phyloP scores from a whole-genome alignment of 2,113 vertebrate genomes.

The Petromus typicus region DNA sequence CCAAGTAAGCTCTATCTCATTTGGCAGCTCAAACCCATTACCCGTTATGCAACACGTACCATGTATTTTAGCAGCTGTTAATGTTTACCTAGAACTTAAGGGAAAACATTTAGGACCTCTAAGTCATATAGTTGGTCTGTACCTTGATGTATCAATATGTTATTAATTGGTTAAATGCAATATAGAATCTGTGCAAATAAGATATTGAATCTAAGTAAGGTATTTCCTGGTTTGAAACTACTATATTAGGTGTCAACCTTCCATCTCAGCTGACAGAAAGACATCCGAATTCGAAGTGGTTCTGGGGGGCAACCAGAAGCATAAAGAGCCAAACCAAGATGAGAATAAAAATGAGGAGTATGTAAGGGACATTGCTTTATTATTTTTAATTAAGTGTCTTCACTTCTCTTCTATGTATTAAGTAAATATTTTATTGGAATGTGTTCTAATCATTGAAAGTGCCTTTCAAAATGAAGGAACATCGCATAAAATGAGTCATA shows the following conservation, averaged over 20 bases:
- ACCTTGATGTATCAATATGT: no score
- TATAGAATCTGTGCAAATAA: conserved; percentile 6
- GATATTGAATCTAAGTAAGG: conserved; percentile 6
- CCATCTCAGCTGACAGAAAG: conserved; percentile 19
- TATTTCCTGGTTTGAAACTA: conserved; percentile 46
- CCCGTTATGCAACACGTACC: background rate
- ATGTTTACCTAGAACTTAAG: background rate
- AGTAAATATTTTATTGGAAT: background rate
- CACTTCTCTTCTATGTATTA: background rate
- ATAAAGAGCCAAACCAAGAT: background rate
- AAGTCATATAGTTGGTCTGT: background rate
- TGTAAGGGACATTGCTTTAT: background rate
- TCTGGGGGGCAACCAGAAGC: conserved; percentile 12
- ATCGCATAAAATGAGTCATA: background rate
- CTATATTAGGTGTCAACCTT: conserved; percentile 7
- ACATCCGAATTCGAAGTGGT: conserved; percentile 45
- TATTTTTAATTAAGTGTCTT: background rate
- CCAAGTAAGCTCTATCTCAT: background rate
- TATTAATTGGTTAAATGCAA: background rate
- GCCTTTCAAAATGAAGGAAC: conserved; percentile 16
- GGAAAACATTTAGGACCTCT: background rate
- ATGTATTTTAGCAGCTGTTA: background rate
- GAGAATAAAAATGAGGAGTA: conserved; percentile 58
- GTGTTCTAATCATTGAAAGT: conserved; percentile 16
- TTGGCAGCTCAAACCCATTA: background rate